Conservation (phyloP, 2,888 invertebrate species). For the Diabrotica balteata region DNA sequence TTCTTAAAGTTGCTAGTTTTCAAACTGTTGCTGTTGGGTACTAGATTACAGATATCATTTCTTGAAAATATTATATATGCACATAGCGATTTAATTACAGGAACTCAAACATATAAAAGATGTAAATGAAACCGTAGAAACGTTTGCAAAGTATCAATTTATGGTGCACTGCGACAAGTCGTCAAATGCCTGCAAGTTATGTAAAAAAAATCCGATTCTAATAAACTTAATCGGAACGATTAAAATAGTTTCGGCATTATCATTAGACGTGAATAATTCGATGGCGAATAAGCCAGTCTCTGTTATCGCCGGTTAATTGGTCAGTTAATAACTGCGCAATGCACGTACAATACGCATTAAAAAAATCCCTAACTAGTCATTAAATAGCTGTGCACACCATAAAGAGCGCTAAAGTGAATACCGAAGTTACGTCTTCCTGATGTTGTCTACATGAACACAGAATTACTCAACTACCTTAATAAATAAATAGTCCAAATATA, state of each 20-base stretch:
- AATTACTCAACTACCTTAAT: not conserved
- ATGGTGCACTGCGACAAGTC: too few relatives aligned
- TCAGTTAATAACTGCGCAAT: slow-evolving; percentile 21
- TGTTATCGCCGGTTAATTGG: slow-evolving; percentile 13
- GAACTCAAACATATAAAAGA: too few relatives aligned
- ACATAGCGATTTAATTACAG: too few relatives aligned
- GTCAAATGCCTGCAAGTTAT: too few relatives aligned
- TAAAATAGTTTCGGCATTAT: slow-evolving; percentile 7
- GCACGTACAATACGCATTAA: slow-evolving; percentile 14
- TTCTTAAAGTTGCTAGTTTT: too few relatives aligned
- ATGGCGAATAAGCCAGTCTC: slow-evolving; percentile 12
- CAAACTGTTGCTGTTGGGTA: too few relatives aligned
- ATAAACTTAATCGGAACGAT: not conserved
- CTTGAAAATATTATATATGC: too few relatives aligned
- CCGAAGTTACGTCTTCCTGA: slow-evolving; percentile 20
- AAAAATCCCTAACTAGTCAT: slow-evolving; percentile 20
- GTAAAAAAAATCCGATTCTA: too few relatives aligned
- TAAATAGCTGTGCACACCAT: slow-evolving; percentile 19
- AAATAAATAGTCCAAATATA: not conserved
- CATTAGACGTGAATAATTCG: slow-evolving; percentile 7
- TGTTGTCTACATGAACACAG: slow-evolving; percentile 4
- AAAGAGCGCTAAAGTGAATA: slow-evolving; percentile 11
- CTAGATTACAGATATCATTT: too few relatives aligned
- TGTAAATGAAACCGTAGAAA: too few relatives aligned
- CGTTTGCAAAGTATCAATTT: too few relatives aligned